A percentile compares a stretch with the other conserved stretches of the same genome.
These are phyloP conservation scores for Drosophila ironensis DNA, from an alignment of 1,140 invertebrate species.

Conservation along the genomic window DNA sequence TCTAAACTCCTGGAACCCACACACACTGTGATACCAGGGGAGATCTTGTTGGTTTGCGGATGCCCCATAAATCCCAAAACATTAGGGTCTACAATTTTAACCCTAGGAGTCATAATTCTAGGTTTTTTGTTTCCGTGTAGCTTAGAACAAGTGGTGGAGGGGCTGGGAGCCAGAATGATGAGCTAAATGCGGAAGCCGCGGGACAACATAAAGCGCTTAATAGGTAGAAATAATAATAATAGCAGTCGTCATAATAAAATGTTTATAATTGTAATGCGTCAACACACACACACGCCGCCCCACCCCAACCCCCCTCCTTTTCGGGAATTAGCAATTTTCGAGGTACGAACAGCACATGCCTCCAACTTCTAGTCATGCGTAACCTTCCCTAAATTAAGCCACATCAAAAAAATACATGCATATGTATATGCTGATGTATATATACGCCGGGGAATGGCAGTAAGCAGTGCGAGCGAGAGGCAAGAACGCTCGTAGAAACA, in stretches of 20 bases:
- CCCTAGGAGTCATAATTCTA: no score
- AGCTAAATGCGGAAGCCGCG: conserved; percentile 33
- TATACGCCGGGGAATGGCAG: background rate
- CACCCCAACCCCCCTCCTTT: background rate
- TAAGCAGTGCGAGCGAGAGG: background rate
- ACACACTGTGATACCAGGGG: no score
- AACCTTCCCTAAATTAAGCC: conserved; percentile 21
- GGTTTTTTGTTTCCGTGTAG: no score
- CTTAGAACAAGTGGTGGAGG: background rate
- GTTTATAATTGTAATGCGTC: conserved; percentile 48
- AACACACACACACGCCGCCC: background rate
- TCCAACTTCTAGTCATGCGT: conserved; percentile 38
- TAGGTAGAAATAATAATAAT: conserved; percentile 5
- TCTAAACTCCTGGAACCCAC: no score
- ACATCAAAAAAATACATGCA: conserved; percentile 3
- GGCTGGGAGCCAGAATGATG: conserved; percentile 23
- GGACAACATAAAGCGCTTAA: conserved; percentile 22
- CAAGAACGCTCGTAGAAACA: background rate
- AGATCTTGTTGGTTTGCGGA: no score
- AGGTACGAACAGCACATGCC: conserved; percentile 14
- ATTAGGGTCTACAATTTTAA: no score
- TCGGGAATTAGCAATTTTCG: conserved; percentile 14
- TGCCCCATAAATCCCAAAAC: no score
- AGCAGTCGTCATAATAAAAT: conserved; percentile 29
- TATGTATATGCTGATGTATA: background rate